Percentiles rank a stretch among this genome's conserved stretches.
Conservation (phyloP, 2,113 vertebrate genomes). For the Ginglymostoma cirratum region DNA sequence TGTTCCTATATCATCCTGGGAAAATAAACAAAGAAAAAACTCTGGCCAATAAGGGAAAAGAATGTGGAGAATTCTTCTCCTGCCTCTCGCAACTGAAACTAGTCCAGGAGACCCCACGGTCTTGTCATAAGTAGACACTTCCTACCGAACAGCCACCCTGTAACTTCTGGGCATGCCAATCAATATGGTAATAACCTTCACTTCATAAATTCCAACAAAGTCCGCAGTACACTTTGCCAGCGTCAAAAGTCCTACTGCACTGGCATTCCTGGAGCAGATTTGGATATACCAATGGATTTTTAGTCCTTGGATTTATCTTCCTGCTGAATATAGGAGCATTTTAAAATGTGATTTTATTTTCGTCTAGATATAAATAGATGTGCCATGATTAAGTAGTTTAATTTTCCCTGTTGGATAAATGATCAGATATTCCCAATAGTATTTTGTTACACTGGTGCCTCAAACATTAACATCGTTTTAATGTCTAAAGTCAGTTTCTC, state of each 20-base stretch:
- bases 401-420: slow-evolving; percentile 9
- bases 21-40: not conserved
- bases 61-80: not conserved
- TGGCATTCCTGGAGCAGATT: not conserved
- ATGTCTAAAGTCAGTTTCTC: not conserved
- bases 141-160: not conserved
- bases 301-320: not conserved
- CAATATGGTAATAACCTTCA: not conserved
- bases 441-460: not conserved
- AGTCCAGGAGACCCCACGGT: not conserved
- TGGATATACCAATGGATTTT: not conserved
- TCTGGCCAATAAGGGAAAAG: not conserved
- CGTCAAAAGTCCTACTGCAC: not conserved
- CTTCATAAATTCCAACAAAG: not conserved
- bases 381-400: not conserved
- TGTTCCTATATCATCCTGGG: too few species aligned
- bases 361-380: not conserved
- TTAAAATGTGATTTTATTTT: not conserved
- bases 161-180: not conserved
- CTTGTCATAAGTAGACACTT: not conserved
- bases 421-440: not conserved
- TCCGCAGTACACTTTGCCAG: not conserved
- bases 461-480: not conserved
- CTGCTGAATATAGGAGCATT: too few species aligned
- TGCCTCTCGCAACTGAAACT: not conserved